These are phyloP conservation scores for fruit fly (Drosophila melanogaster) DNA, from an alignment of 1,140 invertebrate species.

Conservation along the genomic window Release_6_plus_ISO1_MT NT_033779.5:8678001-8678500, in stretches of 20 bases:
- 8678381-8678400: conserved; percentile 88
- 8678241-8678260: conserved; percentile 83
- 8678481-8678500: conserved; percentile 89
- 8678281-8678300: conserved; percentile 71
- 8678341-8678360: conserved; percentile 87
- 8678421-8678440: conserved; percentile 88
- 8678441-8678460: conserved; percentile 88
- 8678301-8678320: conserved; percentile 85
- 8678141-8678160: conserved; percentile 75
- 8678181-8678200: conserved; percentile 68
- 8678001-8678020: too few species aligned
- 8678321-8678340: conserved; percentile 85
- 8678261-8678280: conserved; percentile 81
- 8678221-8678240: conserved; percentile 74
- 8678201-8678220: conserved; percentile 77
- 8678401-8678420: conserved; percentile 87
- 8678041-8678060: too few species aligned
- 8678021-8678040: too few species aligned
- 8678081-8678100: conserved; percentile 17
- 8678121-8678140: conserved; percentile 67
- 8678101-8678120: conserved; percentile 81
- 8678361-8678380: conserved; percentile 88
- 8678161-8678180: conserved; percentile 77
- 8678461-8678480: conserved; percentile 86
- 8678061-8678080: too few species aligned